Percentiles rank a stretch among this genome's conserved stretches.
Conservation (phyloP, 2,113 vertebrate species). For the rat (Rattus norvegicus) region GRCr8 NC_086020.1:31077001-31077500, state of each 20-base stretch:
- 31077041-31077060: slow-evolving; percentile 25
- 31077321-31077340: background rate
- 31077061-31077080: slow-evolving; percentile 49
- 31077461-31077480: background rate
- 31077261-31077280: background rate
- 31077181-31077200: slow-evolving; percentile 43
- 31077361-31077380: background rate
- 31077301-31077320: background rate
- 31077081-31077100: slow-evolving; percentile 32
- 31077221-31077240: background rate
- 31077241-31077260: slow-evolving; percentile 15
- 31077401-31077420: background rate
- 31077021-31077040: slow-evolving; percentile 53
- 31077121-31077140: slow-evolving; percentile 50
- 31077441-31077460: background rate
- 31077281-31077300: slow-evolving; percentile 44
- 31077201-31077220: background rate
- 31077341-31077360: background rate
- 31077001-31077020: slow-evolving; percentile 38
- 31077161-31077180: slow-evolving; percentile 23
- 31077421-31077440: slow-evolving; percentile 2
- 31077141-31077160: slow-evolving; percentile 10
- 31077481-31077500: background rate
- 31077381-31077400: background rate
- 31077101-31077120: background rate